Percentiles rank a stretch among this genome's conserved stretches.
Conservation (phyloP, 2,797 vertebrate genomes). For the Neosilurus mollespiculum region DNA sequence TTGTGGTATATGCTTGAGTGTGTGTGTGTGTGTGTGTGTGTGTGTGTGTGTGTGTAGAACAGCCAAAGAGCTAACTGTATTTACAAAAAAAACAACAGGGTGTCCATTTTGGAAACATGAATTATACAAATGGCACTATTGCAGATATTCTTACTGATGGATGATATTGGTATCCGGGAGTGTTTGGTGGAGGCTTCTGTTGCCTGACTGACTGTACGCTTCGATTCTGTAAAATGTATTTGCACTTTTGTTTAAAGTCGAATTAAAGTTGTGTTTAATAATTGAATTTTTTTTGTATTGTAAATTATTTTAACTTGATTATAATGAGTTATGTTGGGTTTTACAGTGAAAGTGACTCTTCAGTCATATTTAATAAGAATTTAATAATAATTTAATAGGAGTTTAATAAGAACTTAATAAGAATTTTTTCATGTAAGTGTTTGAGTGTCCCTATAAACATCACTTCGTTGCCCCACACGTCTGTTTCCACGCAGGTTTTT, state of each 20-base stretch:
- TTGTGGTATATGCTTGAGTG: constrained; percentile 6
- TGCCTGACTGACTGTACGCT: constrained; percentile 17
- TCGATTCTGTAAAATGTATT: constrained; percentile 24
- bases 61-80: constrained; percentile 46
- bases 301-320: constrained; percentile 25
- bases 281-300: constrained; percentile 47
- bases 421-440: constrained; percentile 24
- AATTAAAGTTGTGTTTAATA: constrained; percentile 21
- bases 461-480: constrained; percentile 19
- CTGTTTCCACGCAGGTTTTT: constrained; percentile 8
- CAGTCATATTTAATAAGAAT: too few species aligned
- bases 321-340: neutral
- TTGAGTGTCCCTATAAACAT: constrained; percentile 45
- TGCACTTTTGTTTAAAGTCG: constrained; percentile 19
- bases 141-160: constrained; percentile 18
- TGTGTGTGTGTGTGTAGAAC: constrained; percentile 26
- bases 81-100: neutral
- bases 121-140: constrained; percentile 32
- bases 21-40: constrained; percentile 12
- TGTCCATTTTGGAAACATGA: neutral
- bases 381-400: too few species aligned
- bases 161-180: constrained; percentile 36
- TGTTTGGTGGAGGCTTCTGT: constrained; percentile 28
- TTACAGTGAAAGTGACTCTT: neutral
- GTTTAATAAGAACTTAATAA: too few species aligned